Conservation (phyloP, 2,797 vertebrate genomes). For the Apodemus agrarius region DNA sequence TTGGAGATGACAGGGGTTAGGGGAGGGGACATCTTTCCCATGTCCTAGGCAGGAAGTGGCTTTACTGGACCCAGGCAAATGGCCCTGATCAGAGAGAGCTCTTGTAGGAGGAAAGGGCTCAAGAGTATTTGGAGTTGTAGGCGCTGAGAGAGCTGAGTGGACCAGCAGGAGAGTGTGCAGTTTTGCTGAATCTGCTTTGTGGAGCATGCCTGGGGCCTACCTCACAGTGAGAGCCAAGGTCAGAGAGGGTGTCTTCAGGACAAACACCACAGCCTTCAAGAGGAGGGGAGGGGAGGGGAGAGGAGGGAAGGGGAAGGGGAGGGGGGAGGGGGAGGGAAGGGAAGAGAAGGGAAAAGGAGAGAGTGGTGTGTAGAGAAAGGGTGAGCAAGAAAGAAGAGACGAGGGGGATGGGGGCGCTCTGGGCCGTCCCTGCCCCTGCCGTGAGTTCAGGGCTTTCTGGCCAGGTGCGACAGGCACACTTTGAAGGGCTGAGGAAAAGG, state of each 20-base stretch:
- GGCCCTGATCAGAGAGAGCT: not conserved
- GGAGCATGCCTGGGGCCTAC: not conserved
- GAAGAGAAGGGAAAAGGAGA: fast-evolving
- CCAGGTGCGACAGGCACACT: not conserved
- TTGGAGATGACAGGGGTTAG: not conserved
- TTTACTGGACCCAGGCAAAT: not conserved
- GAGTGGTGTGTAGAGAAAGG: not conserved
- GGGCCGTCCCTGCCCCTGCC: not conserved
- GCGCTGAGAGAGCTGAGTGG: not conserved
- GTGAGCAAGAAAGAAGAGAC: not conserved
- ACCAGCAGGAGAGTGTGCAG: not conserved
- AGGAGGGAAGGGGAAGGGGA: too few relatives aligned
- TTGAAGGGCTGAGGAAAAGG: not conserved
- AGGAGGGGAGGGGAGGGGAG: too few relatives aligned
- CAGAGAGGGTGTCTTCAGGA: not conserved
- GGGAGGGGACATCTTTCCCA: not conserved
- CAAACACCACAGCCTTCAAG: not conserved
- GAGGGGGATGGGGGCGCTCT: not conserved
- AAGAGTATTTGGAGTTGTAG: not conserved
- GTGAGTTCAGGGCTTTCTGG: not conserved
- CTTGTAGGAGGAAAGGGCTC: not conserved
- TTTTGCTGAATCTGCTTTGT: not conserved
- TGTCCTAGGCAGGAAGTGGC: not conserved
- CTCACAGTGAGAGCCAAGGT: not conserved
- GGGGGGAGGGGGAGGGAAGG: fast-evolving